A percentile compares a stretch with the other conserved stretches of the same genome.
Evolutionary conservation across 2,888 invertebrate species (phyloP).

Genomic region (Apotomis betuletana): DNA sequence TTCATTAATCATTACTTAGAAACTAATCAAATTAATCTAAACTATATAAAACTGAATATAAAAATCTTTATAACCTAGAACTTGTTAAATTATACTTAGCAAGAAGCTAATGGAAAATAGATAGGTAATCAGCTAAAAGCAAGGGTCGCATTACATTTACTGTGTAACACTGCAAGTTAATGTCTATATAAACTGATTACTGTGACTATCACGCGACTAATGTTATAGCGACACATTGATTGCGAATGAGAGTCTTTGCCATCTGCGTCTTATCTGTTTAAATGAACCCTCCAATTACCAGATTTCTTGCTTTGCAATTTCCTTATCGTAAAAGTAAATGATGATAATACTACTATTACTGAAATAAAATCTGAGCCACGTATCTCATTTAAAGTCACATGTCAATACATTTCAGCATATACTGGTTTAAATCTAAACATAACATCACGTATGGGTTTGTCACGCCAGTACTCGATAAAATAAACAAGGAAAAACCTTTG

Average conservation of each 20-base stretch:
- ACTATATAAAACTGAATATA: too few relatives aligned
- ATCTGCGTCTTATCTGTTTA: slow-evolving; percentile 17
- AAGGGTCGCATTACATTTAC: not conserved
- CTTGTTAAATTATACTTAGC: too few relatives aligned
- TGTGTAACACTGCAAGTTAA: not conserved
- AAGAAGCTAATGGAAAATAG: too few relatives aligned
- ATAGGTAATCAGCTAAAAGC: too few relatives aligned
- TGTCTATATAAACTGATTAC: not conserved
- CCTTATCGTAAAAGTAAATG: slow-evolving; percentile 9
- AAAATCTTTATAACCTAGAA: too few relatives aligned
- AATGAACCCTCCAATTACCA: slow-evolving; percentile 21
- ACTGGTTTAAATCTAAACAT: too few relatives aligned
- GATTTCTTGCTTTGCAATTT: slow-evolving; percentile 16
- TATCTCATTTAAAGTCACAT: too few relatives aligned
- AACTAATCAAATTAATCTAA: too few relatives aligned
- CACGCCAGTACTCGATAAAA: too few relatives aligned
- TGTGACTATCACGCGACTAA: slow-evolving; percentile 7
- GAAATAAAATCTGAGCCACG: not conserved
- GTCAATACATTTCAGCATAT: too few relatives aligned
- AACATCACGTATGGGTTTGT: too few relatives aligned
- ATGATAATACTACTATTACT: not conserved
- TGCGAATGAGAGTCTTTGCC: not conserved
- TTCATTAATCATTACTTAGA: too few relatives aligned
- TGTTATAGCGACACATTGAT: not conserved
- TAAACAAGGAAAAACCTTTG: not conserved